Conservation (phyloP, 2,797 vertebrate species). For the Peromyscus nudipes region DNA sequence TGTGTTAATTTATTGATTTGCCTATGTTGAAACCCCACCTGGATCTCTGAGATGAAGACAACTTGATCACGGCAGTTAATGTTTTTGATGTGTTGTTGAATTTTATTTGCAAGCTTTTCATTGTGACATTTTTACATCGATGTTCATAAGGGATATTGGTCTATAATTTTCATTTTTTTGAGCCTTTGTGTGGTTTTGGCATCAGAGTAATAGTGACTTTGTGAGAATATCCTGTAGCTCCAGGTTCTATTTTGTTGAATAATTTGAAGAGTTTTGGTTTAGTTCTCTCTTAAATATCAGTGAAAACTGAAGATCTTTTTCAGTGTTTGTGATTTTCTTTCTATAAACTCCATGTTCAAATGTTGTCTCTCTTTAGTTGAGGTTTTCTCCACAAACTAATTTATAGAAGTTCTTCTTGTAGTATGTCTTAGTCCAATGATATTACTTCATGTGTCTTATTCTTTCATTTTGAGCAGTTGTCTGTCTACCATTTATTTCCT, state of each 20-base stretch:
- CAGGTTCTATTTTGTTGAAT: not conserved
- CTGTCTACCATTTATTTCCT: not conserved
- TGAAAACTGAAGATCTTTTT: not conserved
- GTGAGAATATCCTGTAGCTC: not conserved
- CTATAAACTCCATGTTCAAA: not conserved
- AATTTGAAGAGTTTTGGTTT: not conserved
- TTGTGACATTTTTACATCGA: not conserved
- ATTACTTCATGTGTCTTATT: not conserved
- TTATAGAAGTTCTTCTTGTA: too few relatives aligned
- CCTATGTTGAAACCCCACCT: not conserved
- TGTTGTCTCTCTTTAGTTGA: not conserved
- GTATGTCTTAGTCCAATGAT: too few relatives aligned
- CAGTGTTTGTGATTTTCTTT: slow-evolving; percentile 19
- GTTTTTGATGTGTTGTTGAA: not conserved
- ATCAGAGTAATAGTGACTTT: not conserved
- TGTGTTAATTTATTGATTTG: not conserved
- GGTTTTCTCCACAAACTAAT: too few relatives aligned
- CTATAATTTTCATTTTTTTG: not conserved
- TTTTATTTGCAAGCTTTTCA: not conserved
- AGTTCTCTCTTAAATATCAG: not conserved
- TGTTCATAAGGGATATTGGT: not conserved
- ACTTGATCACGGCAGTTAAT: not conserved
- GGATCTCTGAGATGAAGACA: not conserved
- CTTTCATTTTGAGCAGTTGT: not conserved
- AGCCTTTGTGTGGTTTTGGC: not conserved